Evolutionary conservation across 2,797 vertebrate species (phyloP), one percentile per base, ranked within the genome.

Genomic region (Lacerta viridis): DNA sequence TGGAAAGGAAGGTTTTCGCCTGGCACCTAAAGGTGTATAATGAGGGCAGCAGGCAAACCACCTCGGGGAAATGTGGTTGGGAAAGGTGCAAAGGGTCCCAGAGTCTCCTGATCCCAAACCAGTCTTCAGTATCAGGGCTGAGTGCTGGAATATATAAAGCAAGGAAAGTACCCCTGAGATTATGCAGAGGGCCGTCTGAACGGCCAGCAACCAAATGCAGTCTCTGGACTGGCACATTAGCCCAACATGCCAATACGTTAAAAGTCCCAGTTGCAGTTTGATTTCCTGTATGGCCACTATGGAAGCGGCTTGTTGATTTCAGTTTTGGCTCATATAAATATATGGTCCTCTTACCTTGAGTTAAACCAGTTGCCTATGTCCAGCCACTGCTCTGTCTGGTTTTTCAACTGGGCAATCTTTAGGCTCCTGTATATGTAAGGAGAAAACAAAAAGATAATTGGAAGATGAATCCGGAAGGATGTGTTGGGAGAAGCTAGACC

Each of bases 261-360:
- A 39, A 13, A 27, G 8, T 46, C 50, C 50, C 3, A 7, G 41
- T 27, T 3, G 5, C 17, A 33, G 69, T 15, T 50, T 15, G 50
- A 15, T 55, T 55, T 55, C 50, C 50, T 55, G 3, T 15, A 55
- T 55, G 13, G 50, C 50, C 50, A 55, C 13, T 55, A 55, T 55
- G 50, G 13, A 15, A 55, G 15, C 3, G 36, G 61, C 33, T 11
- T 36, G 33, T 8, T 90, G 92, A 68, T 75, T 92, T 90, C 29
- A 1, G 25, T 86, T 92, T 90, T 79, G 72, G 5, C 68, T 88
- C 50, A 55, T 55, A 55, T 64, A 23, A 18, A 23, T 41, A 80
- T 90, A 64, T 2, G 0, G 13, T n/a, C 0, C 1, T 25, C 95
- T 94, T 94, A 94, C 95, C 95, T 88, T 91, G 94, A 83, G 64